Conservation (phyloP, 1,140 invertebrate species). For the Homarus americanus region DNA sequence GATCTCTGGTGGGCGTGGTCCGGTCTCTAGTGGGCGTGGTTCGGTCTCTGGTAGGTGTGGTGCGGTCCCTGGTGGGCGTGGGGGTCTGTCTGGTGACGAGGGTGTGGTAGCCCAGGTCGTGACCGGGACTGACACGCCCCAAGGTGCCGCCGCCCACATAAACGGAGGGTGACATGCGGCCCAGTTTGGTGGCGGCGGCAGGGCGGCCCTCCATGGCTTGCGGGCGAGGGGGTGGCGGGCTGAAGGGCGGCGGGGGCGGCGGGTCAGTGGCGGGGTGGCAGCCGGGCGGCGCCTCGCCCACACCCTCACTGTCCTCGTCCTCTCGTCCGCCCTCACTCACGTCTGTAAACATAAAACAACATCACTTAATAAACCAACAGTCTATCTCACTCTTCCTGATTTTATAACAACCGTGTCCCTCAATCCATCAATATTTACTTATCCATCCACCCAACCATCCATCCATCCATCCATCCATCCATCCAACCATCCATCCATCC, state of each 20-base stretch:
- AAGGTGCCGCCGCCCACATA: slow-evolving; percentile 67
- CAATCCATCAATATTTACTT: no score
- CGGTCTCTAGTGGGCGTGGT: slow-evolving; percentile 50
- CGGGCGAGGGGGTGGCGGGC: slow-evolving; percentile 56
- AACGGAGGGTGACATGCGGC: slow-evolving; percentile 69
- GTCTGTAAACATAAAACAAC: slow-evolving; percentile 48
- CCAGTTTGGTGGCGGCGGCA: slow-evolving; percentile 62
- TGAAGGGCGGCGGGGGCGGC: slow-evolving; percentile 66
- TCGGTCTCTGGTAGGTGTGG: slow-evolving; percentile 46
- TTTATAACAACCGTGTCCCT: no score
- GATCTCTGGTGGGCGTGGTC: slow-evolving; percentile 48
- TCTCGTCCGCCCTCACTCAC: slow-evolving; percentile 66
- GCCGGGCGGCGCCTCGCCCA: slow-evolving; percentile 50
- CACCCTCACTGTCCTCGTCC: slow-evolving; percentile 66
- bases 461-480: no score
- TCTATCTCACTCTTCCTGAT: no score
- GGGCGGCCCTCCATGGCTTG: slow-evolving; percentile 67
- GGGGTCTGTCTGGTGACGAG: slow-evolving; percentile 82
- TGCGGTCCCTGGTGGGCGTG: slow-evolving; percentile 63
- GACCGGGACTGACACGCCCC: slow-evolving; percentile 79
- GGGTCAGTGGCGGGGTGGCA: slow-evolving; percentile 64
- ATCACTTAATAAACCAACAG: no score
- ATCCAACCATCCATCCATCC: no score
- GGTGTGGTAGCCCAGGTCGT: slow-evolving; percentile 88
- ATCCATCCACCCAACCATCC: no score